phyloP scores from a whole-genome alignment of 2,113 vertebrate species.

The Centrocercus urophasianus region DNA sequence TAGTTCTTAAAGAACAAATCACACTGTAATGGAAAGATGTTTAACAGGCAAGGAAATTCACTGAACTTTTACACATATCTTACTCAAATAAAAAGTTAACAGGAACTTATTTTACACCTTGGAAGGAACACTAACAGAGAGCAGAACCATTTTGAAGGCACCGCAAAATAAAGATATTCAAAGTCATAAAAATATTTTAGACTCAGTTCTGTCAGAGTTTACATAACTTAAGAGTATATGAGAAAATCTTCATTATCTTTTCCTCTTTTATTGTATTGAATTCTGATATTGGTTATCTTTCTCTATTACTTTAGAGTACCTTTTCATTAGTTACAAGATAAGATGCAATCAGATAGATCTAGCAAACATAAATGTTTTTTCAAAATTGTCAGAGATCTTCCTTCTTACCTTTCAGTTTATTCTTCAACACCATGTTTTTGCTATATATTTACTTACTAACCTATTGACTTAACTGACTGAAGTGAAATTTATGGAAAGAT shows the following conservation, averaged over 20 bases:
- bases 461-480: neutral
- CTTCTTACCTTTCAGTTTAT: neutral
- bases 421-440: neutral
- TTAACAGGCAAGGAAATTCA: slow-evolving; percentile 20
- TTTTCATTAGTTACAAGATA: neutral
- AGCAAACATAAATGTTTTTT: neutral
- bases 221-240: neutral
- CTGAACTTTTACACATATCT: neutral
- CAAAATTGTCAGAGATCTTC: neutral
- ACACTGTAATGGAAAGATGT: neutral
- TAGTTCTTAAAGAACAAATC: slow-evolving; percentile 42
- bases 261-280: neutral
- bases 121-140: neutral
- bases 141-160: neutral
- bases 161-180: neutral
- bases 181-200: neutral
- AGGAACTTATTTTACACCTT: slow-evolving; percentile 14
- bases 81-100: neutral
- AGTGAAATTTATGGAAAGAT: neutral
- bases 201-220: neutral
- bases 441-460: neutral
- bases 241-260: neutral
- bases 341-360: neutral
- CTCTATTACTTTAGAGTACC: neutral
- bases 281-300: neutral